Evolutionary conservation across 2,113 vertebrate genomes (phyloP).

Genomic region (Sander lucioperca): DNA sequence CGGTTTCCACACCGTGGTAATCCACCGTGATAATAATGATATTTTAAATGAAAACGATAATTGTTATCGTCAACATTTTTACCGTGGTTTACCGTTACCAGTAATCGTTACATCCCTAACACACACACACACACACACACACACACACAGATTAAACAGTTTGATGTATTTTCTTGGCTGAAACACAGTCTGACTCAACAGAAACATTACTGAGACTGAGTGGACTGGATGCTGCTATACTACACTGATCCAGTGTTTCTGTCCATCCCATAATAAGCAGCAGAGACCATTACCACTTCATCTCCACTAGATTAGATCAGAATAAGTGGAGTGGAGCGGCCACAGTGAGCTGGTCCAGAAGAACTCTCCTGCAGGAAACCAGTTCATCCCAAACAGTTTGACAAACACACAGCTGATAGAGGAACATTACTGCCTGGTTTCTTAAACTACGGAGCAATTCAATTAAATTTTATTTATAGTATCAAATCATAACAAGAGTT

Average conservation of each 20-base stretch:
- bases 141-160: too few species aligned
- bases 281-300: not conserved
- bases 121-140: conserved; percentile 1
- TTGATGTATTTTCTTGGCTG: not conserved
- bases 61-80: too few species aligned
- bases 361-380: not conserved
- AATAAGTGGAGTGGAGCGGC: too few species aligned
- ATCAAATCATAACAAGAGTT: too few species aligned
- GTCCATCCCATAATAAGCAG: not conserved
- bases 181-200: not conserved
- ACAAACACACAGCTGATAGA: conserved; percentile 1
- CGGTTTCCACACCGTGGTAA: too few species aligned
- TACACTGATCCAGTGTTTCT: not conserved
- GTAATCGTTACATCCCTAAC: too few species aligned
- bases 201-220: not conserved
- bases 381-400: not conserved
- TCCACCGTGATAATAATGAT: too few species aligned
- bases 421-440: conserved; percentile 5
- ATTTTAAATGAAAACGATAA: too few species aligned
- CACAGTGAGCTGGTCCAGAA: not conserved
- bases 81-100: too few species aligned
- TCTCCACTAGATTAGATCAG: too few species aligned
- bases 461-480: too few species aligned
- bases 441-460: not conserved
- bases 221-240: not conserved